Evolutionary conservation across 2,888 invertebrate genomes (phyloP).

Genomic region (Hypomecis punctinalis): DNA sequence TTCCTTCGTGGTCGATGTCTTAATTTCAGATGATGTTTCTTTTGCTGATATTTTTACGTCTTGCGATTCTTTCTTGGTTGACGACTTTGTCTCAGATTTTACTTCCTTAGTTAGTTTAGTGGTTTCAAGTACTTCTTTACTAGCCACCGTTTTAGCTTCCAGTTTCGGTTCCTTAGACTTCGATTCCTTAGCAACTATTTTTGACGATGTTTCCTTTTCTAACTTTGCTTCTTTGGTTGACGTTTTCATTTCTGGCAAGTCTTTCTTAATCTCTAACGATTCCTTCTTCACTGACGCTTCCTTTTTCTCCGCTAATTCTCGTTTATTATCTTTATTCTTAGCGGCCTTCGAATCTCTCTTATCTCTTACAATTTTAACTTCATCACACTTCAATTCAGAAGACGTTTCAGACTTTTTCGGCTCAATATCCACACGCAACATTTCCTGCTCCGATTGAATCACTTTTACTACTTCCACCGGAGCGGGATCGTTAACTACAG

Average conservation of each 20-base stretch:
- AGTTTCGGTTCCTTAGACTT: not conserved
- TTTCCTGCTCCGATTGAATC: conserved; percentile 5
- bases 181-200: not conserved
- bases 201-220: conserved; percentile 8
- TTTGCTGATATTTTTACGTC: conserved; percentile 5
- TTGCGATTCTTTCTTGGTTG: conserved; percentile 7
- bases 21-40: conserved; percentile 5
- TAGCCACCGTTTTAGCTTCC: conserved; percentile 9
- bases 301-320: conserved; percentile 11
- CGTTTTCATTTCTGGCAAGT: not conserved
- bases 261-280: not conserved
- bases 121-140: conserved; percentile 7
- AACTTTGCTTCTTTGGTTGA: conserved; percentile 11
- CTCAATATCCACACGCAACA: conserved; percentile 2
- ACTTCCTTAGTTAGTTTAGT: conserved; percentile 1
- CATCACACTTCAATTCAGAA: conserved; percentile 19
- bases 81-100: conserved; percentile 5
- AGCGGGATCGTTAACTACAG: not conserved
- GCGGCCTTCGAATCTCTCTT: conserved; percentile 24
- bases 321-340: conserved; percentile 16
- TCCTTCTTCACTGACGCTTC: not conserved
- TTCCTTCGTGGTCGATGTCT: conserved; percentile 3
- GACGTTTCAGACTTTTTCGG: conserved; percentile 12
- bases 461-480: not conserved
- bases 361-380: conserved; percentile 20